A percentile compares a stretch with the other conserved stretches of the same genome.
Conservation (phyloP, 2,113 vertebrate genomes). For the Vulpes ferrilata region DNA sequence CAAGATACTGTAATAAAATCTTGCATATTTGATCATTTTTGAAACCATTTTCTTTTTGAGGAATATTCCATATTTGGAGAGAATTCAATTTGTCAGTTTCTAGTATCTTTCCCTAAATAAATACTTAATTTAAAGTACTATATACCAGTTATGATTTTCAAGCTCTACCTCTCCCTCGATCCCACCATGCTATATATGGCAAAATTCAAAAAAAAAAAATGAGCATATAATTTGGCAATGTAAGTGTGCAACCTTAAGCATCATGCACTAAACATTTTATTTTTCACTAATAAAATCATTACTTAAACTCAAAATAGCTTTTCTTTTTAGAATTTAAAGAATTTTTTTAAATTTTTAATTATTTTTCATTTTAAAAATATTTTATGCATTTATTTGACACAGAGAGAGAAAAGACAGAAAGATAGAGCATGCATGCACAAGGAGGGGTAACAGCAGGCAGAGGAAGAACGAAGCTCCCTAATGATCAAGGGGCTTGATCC, state of each 20-base stretch:
- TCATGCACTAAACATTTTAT: not conserved
- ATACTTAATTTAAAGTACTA: not conserved
- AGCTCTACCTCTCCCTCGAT: not conserved
- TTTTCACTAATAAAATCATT: not conserved
- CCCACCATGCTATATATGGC: too few species aligned
- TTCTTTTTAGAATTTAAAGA: not conserved
- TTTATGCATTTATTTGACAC: too few species aligned
- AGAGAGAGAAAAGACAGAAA: too few species aligned
- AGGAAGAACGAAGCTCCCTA: too few species aligned
- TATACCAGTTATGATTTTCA: not conserved
- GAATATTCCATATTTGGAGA: not conserved
- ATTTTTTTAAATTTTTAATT: not conserved
- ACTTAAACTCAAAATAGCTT: conserved; percentile 8
- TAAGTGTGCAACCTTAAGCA: not conserved
- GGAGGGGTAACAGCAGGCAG: too few species aligned
- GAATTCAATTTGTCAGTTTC: not conserved
- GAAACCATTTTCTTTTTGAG: not conserved
- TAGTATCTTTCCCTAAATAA: not conserved
- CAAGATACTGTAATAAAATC: not conserved
- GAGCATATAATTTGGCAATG: not conserved
- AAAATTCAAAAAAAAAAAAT: not conserved
- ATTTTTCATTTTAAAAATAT: too few species aligned
- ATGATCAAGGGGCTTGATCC: too few species aligned
- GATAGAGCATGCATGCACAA: too few species aligned
- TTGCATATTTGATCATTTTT: not conserved